These are phyloP conservation scores for Tetranychus truncatus DNA, from an alignment of 2,888 invertebrate species.

Conservation along the genomic window DNA sequence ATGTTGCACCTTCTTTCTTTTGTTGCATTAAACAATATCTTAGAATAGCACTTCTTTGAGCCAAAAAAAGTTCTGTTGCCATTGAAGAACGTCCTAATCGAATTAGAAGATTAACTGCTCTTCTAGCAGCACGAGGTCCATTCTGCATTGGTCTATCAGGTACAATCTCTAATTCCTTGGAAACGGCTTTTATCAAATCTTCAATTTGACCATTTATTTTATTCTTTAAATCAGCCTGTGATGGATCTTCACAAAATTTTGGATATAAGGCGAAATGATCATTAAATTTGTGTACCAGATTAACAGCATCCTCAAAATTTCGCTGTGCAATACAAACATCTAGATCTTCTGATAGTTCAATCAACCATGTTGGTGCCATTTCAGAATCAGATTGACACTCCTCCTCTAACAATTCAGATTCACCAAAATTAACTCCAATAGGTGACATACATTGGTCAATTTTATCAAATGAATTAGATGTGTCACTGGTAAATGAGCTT, in stretches of 20 bases:
- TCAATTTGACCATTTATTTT: slow-evolving; percentile 50
- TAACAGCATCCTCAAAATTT: slow-evolving; percentile 79
- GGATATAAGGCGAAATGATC: slow-evolving; percentile 25
- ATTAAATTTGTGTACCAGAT: slow-evolving; percentile 47
- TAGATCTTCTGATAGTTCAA: slow-evolving; percentile 76
- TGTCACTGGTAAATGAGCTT: neutral
- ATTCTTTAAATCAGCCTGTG: slow-evolving; percentile 19
- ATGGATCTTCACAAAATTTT: slow-evolving; percentile 20
- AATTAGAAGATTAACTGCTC: slow-evolving; percentile 65
- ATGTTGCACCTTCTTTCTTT: slow-evolving; percentile 47
- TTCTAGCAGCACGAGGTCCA: slow-evolving; percentile 57
- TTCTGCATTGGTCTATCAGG: slow-evolving; percentile 79
- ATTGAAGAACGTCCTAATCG: slow-evolving; percentile 50
- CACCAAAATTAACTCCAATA: slow-evolving; percentile 23
- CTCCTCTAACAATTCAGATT: slow-evolving; percentile 35
- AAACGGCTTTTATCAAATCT: slow-evolving; percentile 61
- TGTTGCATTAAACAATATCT: slow-evolving; percentile 62
- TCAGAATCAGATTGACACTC: slow-evolving; percentile 27
- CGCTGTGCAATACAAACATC: slow-evolving; percentile 87
- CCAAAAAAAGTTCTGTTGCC: slow-evolving; percentile 62
- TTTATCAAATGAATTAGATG: neutral
- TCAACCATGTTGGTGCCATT: slow-evolving; percentile 60
- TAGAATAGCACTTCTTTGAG: slow-evolving; percentile 57
- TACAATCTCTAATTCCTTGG: slow-evolving; percentile 68
- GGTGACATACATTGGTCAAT: slow-evolving; percentile 3